These are phyloP conservation scores for Odobenus rosmarus DNA, from an alignment of 2,113 vertebrate genomes.

Conservation along the genomic window DNA sequence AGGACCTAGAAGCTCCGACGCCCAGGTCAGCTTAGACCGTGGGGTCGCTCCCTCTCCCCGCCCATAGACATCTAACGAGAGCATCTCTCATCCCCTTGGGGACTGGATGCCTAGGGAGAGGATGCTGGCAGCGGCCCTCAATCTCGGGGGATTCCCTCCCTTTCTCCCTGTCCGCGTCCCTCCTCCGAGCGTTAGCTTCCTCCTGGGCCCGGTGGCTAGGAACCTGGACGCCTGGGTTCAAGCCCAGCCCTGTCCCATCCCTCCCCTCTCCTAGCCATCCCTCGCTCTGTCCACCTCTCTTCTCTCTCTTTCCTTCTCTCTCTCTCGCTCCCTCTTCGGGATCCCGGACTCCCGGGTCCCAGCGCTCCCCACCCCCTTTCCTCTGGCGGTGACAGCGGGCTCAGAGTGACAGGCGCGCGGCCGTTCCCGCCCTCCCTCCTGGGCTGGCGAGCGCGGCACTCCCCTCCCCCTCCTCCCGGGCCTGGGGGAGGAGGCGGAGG, in stretches of 20 bases:
- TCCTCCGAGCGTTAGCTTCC: background rate
- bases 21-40: background rate
- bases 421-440: constrained; percentile 51
- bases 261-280: background rate
- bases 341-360: constrained; percentile 44
- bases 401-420: constrained; percentile 68
- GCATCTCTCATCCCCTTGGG: constrained; percentile 30
- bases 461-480: constrained; percentile 54
- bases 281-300: background rate
- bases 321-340: background rate
- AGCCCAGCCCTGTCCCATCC: background rate
- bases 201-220: background rate
- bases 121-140: constrained; percentile 10
- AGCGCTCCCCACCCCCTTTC: constrained; percentile 5
- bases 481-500: constrained; percentile 47
- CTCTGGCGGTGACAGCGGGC: constrained; percentile 85
- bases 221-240: background rate
- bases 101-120: background rate
- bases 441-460: constrained; percentile 6
- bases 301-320: background rate
- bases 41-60: background rate
- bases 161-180: background rate
- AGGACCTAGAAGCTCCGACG: background rate
- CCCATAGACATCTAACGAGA: background rate
- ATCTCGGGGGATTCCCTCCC: constrained; percentile 30